Conservation (phyloP, 2,797 vertebrate genomes). For the Tangara arthus region DNA sequence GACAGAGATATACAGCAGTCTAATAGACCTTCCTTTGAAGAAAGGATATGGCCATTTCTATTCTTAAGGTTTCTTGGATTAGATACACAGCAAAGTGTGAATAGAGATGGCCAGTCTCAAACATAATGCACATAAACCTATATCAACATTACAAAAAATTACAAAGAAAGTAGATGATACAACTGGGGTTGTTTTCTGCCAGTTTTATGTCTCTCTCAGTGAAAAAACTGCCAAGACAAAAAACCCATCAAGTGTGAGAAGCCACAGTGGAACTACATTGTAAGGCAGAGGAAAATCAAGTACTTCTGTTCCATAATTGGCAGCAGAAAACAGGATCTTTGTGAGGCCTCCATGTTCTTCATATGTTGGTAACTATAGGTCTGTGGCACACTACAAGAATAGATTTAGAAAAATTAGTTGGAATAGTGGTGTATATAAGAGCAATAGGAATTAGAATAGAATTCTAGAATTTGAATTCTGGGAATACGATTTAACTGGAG, state of each 20-base stretch:
- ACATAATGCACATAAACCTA: rapidly evolving
- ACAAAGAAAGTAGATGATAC: background rate
- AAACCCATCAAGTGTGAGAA: background rate
- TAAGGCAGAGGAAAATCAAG: background rate
- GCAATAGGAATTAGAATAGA: background rate
- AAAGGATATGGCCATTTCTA: background rate
- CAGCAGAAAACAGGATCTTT: background rate
- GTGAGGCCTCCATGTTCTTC: background rate
- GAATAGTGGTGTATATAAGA: background rate
- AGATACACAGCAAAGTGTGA: background rate
- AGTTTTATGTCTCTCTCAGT: background rate
- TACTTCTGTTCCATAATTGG: background rate
- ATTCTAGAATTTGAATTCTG: too few relatives aligned
- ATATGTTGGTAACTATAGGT: background rate
- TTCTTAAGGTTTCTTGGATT: background rate
- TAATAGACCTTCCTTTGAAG: background rate
- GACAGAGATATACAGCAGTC: background rate
- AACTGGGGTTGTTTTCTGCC: background rate
- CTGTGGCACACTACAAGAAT: background rate
- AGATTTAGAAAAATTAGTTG: background rate
- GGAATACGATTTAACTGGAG: rapidly evolving
- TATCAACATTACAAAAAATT: background rate
- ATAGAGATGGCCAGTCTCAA: background rate
- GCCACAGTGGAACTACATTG: background rate
- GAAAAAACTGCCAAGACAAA: background rate